Percentiles rank a stretch among this genome's conserved stretches.
These are phyloP conservation scores for Brachystomella parvula DNA, from an alignment of 1,140 invertebrate species.

Conservation along the genomic window DNA sequence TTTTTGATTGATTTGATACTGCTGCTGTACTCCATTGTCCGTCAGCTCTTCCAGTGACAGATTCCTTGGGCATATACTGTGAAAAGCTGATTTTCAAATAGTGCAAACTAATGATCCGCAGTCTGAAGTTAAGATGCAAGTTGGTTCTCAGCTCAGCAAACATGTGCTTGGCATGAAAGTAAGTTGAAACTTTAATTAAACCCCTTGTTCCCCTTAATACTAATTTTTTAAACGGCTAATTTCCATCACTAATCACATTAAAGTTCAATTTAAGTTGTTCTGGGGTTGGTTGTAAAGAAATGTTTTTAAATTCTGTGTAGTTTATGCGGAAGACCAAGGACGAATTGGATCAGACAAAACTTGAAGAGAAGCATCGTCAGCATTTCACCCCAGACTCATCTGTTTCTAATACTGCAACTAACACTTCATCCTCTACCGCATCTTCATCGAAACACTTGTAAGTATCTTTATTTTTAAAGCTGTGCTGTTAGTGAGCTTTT, in stretches of 20 bases:
- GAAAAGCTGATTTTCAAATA: too few species aligned
- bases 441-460: too few species aligned
- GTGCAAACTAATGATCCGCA: too few species aligned
- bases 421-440: too few species aligned
- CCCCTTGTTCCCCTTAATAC: background rate
- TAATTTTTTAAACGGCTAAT: background rate
- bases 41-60: too few species aligned
- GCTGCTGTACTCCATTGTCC: too few species aligned
- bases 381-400: conserved; percentile 49
- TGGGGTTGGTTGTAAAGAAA: background rate
- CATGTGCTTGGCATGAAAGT: conserved; percentile 35
- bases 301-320: conserved; percentile 40
- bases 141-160: conserved; percentile 24
- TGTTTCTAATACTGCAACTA: conserved; percentile 43
- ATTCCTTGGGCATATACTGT: too few species aligned
- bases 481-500: too few species aligned
- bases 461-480: too few species aligned
- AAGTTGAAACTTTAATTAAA: background rate
- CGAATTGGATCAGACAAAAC: conserved; percentile 63
- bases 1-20: too few species aligned
- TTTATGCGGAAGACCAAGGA: conserved; percentile 87
- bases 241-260: background rate
- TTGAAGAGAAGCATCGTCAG: conserved; percentile 61
- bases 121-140: conserved; percentile 16
- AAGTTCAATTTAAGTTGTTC: background rate